phyloP scores from a whole-genome alignment of 2,113 vertebrate species.

The Tragelaphus strepsiceros region DNA sequence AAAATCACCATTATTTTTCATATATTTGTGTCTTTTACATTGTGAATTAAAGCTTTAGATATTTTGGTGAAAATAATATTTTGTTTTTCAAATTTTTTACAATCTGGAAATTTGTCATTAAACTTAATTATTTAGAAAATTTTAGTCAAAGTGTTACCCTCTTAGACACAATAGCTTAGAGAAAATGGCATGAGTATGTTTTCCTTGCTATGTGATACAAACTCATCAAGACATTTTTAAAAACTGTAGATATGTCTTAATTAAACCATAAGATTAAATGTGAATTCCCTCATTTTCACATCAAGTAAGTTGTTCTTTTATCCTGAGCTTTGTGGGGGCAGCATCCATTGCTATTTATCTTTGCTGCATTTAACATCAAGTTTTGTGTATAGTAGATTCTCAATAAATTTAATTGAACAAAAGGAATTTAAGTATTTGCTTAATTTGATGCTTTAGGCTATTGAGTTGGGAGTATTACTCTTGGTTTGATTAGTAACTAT shows the following conservation, averaged over 20 bases:
- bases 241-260: not conserved
- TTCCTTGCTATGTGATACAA: not conserved
- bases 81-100: not conserved
- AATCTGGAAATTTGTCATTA: not conserved
- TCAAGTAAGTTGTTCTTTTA: not conserved
- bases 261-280: not conserved
- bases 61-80: not conserved
- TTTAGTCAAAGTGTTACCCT: not conserved
- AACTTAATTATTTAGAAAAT: not conserved
- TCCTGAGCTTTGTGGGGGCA: not conserved
- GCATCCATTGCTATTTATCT: not conserved
- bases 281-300: not conserved
- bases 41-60: not conserved
- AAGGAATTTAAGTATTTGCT: not conserved
- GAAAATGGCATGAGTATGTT: not conserved
- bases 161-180: not conserved
- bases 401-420: not conserved
- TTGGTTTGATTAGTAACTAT: not conserved
- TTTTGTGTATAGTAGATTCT: not conserved
- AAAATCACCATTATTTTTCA: not conserved
- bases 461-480: not conserved
- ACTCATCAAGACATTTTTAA: not conserved
- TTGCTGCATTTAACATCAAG: not conserved
- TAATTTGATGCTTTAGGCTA: not conserved
- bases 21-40: not conserved